Evolutionary conservation across 2,113 vertebrate genomes (phyloP).

Genomic region (Perca flavescens): DNA sequence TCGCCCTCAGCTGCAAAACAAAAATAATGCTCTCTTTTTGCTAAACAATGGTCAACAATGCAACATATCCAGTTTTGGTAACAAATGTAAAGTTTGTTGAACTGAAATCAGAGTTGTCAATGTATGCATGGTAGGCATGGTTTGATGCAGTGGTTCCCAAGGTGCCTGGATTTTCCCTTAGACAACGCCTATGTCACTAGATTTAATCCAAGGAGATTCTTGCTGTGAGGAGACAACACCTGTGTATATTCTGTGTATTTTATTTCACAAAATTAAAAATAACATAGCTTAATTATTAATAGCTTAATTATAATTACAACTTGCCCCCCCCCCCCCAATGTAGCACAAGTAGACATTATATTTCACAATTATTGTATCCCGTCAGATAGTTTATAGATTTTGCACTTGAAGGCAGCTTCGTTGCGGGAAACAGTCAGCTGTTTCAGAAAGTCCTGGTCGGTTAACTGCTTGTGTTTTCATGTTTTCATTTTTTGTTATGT

Average conservation of each 20-base stretch:
- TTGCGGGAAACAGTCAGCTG: too few species aligned
- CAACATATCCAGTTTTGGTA: constrained; percentile 2
- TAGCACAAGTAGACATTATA: too few species aligned
- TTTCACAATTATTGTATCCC: too few species aligned
- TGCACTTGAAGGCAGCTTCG: too few species aligned
- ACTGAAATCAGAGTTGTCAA: constrained; percentile 7
- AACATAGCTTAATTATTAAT: too few species aligned
- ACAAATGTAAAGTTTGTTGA: constrained; percentile 15
- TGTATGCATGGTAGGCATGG: constrained; percentile 6
- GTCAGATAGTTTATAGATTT: too few species aligned
- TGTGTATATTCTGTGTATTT: neutral
- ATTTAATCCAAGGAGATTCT: neutral
- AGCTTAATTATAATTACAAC: too few species aligned
- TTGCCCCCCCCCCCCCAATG: too few species aligned
- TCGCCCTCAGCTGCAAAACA: neutral
- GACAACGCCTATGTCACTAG: neutral
- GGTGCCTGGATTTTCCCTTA: neutral
- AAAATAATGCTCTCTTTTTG: neutral
- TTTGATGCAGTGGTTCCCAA: constrained; percentile 28
- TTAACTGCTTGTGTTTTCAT: too few species aligned
- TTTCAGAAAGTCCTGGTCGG: too few species aligned
- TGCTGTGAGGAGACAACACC: neutral
- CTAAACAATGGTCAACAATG: neutral
- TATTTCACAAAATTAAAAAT: too few species aligned
- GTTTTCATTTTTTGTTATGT: too few species aligned